A percentile compares a stretch with the other conserved stretches of the same genome.
phyloP scores from a whole-genome alignment of 2,888 invertebrate species.

The Didymodactylos carnosus region DNA sequence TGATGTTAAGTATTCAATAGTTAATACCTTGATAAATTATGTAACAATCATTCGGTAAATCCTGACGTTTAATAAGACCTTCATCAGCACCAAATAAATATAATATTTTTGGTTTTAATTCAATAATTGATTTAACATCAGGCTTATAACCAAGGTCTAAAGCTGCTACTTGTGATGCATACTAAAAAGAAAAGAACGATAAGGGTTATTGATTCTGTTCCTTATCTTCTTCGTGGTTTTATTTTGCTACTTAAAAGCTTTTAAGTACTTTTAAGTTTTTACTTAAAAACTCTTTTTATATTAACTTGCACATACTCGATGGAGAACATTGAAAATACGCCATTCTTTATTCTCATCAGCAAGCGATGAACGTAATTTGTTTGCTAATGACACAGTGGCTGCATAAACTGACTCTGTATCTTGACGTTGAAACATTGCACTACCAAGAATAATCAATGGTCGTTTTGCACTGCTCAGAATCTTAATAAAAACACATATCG shows the following conservation, averaged over 20 bases:
- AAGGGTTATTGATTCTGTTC: neutral
- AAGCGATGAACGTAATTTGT: slow-evolving; percentile 21
- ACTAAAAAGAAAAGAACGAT: slow-evolving; percentile 22
- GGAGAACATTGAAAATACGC: slow-evolving; percentile 76
- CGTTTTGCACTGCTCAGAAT: slow-evolving; percentile 54
- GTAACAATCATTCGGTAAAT: slow-evolving; percentile 58
- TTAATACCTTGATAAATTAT: slow-evolving; percentile 52
- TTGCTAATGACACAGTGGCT: slow-evolving; percentile 52
- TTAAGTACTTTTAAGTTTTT: slow-evolving; percentile 40
- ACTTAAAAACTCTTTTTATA: neutral
- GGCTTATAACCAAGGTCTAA: slow-evolving; percentile 77
- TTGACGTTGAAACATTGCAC: slow-evolving; percentile 52
- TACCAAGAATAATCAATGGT: slow-evolving; percentile 74
- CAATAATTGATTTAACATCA: slow-evolving; percentile 44
- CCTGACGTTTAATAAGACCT: slow-evolving; percentile 51
- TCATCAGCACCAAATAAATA: slow-evolving; percentile 85
- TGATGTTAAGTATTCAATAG: neutral
- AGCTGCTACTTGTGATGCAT: slow-evolving; percentile 54
- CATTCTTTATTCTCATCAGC: slow-evolving; percentile 36
- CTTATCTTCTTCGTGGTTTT: neutral
- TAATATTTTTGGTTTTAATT: slow-evolving; percentile 51
- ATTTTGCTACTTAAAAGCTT: neutral
- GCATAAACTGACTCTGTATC: slow-evolving; percentile 26
- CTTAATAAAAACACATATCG: slow-evolving; percentile 20
- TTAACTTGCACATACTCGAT: slow-evolving; percentile 44